phyloP scores from a whole-genome alignment of 2,888 invertebrate species.

The Euplexia lucipara region DNA sequence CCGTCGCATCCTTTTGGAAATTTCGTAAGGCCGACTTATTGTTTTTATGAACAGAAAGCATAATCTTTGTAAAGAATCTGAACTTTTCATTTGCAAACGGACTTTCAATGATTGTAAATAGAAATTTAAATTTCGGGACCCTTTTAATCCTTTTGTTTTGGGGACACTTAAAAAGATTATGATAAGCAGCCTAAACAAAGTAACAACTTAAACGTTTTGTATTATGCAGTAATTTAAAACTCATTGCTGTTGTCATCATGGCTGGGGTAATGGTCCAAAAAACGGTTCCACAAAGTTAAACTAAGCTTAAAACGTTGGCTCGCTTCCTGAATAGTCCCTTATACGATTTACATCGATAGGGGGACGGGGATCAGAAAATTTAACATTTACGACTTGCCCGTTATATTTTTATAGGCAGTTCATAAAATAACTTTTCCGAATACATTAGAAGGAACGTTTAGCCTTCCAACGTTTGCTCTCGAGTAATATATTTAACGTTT shows the following conservation, averaged over 20 bases:
- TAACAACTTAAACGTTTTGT: constrained; percentile 70
- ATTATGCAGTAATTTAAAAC: constrained; percentile 75
- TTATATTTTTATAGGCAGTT: constrained; percentile 88
- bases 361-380: constrained; percentile 76
- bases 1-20: constrained; percentile 43
- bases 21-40: constrained; percentile 56
- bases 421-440: constrained; percentile 87
- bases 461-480: constrained; percentile 78
- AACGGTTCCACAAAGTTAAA: constrained; percentile 80
- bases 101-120: constrained; percentile 55
- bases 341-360: constrained; percentile 81
- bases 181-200: constrained; percentile 68
- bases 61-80: constrained; percentile 43
- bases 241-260: constrained; percentile 70
- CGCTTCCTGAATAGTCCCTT: constrained; percentile 69
- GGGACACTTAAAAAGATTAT: constrained; percentile 72
- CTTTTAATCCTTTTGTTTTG: constrained; percentile 68
- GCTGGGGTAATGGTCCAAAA: constrained; percentile 77
- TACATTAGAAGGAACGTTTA: constrained; percentile 83
- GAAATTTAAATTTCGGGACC: constrained; percentile 56
- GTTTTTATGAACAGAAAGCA: constrained; percentile 51
- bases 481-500: constrained; percentile 86
- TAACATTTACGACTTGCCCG: constrained; percentile 82
- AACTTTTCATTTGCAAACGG: constrained; percentile 52
- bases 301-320: constrained; percentile 73